A percentile compares a stretch with the other conserved stretches of the same genome.
phyloP scores from a whole-genome alignment of 2,113 vertebrate species.

The Neotoma lepida region DNA sequence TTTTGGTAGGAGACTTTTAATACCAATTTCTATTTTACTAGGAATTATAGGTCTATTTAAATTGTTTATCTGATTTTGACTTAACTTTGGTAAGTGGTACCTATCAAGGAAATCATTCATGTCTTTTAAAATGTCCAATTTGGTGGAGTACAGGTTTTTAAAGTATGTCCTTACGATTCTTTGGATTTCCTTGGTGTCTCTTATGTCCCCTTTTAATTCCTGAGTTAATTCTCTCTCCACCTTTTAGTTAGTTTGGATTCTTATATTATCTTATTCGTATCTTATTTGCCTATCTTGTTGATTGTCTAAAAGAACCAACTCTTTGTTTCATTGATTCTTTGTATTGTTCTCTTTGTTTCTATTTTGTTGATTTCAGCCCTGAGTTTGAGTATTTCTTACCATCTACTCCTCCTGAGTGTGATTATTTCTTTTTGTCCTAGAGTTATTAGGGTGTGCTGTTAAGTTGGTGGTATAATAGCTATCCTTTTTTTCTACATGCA shows the following conservation, averaged over 20 bases:
- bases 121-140: background rate
- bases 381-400: too few relatives aligned
- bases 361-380: too few relatives aligned
- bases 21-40: background rate
- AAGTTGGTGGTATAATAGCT: background rate
- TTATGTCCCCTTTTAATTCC: background rate
- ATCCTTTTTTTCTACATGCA: background rate
- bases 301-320: too few relatives aligned
- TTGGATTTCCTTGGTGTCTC: background rate
- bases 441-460: too few relatives aligned
- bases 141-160: background rate
- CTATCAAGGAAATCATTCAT: background rate
- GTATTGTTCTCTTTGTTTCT: too few relatives aligned
- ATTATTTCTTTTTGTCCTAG: too few relatives aligned
- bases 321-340: too few relatives aligned
- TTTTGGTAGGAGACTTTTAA: background rate
- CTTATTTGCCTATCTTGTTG: too few relatives aligned
- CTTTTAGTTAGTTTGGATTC: background rate
- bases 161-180: background rate
- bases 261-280: too few relatives aligned
- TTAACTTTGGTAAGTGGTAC: background rate
- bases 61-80: background rate
- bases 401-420: too few relatives aligned
- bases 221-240: background rate
- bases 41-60: background rate